Evolutionary conservation across 2,113 vertebrate genomes (phyloP), one percentile per base, ranked within the genome.

Genomic region (Myxocyprinus asiaticus): DNA sequence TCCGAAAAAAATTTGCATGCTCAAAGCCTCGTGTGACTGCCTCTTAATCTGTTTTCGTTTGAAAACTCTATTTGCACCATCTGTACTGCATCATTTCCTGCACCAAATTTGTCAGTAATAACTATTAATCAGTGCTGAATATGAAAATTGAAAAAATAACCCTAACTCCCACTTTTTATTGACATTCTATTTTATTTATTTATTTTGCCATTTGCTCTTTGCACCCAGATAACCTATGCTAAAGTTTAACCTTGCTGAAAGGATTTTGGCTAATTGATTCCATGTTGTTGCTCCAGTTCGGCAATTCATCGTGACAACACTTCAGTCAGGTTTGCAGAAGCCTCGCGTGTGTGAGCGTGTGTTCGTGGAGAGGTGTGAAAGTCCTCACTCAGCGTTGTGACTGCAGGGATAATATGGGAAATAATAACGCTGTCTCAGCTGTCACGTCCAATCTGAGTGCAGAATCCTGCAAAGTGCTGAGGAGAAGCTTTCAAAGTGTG

Each of bases 371-470:
- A 74, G 62, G 68, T 67, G 55, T 79, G 65, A 66, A 71, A 77
- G 56, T 59, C 44, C 43, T 48, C 63, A 75, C 73, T 78, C 80
- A 79, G 80, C 71, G 75, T 68, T 67, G 79, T 78, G 66, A 79
- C 79, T 61, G 6, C 79, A 78, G 51, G 63, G 67, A 83, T 82
- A 79, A 79, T 81, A 77, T 55, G 8, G 44, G 64, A 66, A 77
- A 83, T 79, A 79, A 81, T 86, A 82, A 83, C 64, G 66, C 55
- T 63, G 76, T 86, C 84, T 74, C 72, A 63, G 66, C 76, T 86
- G 82, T 81, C 84, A 83, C 61, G 47, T 85, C 61, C 75, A 79
- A 76, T 83, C 76, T 66, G 45, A 71, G 59, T 50, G 51, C 48
- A 53, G 59, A 70, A 66, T 55, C 44, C 0, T 53, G 67, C 65